phyloP scores from a whole-genome alignment of 2,797 vertebrate genomes.

The Dallia pectoralis region DNA sequence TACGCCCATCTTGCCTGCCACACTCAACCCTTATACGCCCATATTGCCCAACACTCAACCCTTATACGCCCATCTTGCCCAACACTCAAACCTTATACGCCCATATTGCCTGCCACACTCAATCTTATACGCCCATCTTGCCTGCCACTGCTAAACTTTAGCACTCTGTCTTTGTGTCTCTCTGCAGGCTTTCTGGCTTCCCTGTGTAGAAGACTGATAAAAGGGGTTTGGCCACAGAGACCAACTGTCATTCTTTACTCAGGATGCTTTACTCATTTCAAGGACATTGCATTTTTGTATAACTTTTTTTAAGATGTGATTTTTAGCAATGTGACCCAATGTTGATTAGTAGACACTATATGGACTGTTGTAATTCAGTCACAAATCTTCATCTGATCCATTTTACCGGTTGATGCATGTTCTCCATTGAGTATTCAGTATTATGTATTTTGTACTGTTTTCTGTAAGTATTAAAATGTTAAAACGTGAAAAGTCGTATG shows the following conservation, averaged over 20 bases:
- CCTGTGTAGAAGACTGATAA: conserved; percentile 80
- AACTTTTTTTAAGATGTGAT: background rate
- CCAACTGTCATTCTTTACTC: background rate
- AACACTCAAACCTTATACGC: background rate
- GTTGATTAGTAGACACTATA: background rate
- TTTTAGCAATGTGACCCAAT: background rate
- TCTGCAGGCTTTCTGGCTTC: conserved; percentile 89
- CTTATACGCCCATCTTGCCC: background rate
- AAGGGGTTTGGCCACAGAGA: background rate
- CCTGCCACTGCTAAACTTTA: background rate
- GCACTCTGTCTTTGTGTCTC: conserved; percentile 5
- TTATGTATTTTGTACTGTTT: background rate
- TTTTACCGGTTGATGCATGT: background rate
- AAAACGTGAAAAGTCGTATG: background rate
- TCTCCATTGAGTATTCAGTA: background rate
- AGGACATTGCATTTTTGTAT: background rate
- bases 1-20: too few relatives aligned
- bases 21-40: background rate
- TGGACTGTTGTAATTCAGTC: background rate
- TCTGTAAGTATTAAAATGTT: background rate
- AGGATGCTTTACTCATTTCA: background rate
- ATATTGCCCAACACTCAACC: background rate
- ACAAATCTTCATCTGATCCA: background rate
- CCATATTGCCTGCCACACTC: too few relatives aligned
- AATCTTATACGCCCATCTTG: background rate